Percentiles rank a stretch among this genome's conserved stretches.
These are phyloP conservation scores for Barbus barbus DNA, from an alignment of 2,113 vertebrate genomes.

Conservation along the genomic window DNA sequence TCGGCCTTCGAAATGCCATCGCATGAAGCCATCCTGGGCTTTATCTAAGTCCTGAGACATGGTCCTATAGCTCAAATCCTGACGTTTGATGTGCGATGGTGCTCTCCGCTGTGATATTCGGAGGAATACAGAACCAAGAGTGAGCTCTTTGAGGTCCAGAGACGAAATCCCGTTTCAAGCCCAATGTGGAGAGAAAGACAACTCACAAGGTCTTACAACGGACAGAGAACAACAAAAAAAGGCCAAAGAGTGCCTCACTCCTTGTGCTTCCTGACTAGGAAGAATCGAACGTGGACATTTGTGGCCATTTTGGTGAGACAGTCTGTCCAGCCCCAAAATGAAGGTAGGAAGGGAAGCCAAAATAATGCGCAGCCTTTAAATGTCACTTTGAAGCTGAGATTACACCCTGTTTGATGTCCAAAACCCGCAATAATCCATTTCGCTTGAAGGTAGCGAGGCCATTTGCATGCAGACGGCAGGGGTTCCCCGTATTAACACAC, in stretches of 20 bases:
- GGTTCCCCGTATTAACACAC: slow-evolving; percentile 59
- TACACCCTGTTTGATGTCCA: slow-evolving; percentile 87
- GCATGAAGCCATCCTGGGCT: slow-evolving; percentile 12
- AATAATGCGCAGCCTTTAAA: slow-evolving; percentile 89
- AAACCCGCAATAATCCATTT: slow-evolving; percentile 74
- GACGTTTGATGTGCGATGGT: slow-evolving; percentile 27
- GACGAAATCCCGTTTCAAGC: slow-evolving; percentile 84
- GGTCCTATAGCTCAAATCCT: slow-evolving; percentile 23
- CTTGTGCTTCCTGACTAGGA: slow-evolving; percentile 69
- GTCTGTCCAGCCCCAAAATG: slow-evolving; percentile 90
- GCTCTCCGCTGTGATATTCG: slow-evolving; percentile 48
- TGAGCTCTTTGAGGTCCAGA: slow-evolving; percentile 56
- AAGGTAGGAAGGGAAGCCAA: slow-evolving; percentile 77
- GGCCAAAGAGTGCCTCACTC: slow-evolving; percentile 80
- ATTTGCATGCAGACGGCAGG: slow-evolving; percentile 71
- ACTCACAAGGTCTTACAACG: slow-evolving; percentile 65
- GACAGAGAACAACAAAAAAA: slow-evolving; percentile 76
- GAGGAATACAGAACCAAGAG: slow-evolving; percentile 46
- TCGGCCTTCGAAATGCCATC: slow-evolving; percentile 43
- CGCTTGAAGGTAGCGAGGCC: slow-evolving; percentile 58
- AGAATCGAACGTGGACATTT: slow-evolving; percentile 84
- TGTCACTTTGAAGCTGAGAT: slow-evolving; percentile 90
- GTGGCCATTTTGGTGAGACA: slow-evolving; percentile 92
- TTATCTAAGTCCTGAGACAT: slow-evolving; percentile 38
- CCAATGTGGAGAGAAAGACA: slow-evolving; percentile 87